A percentile compares a stretch with the other conserved stretches of the same genome.
Conservation (phyloP, 2,797 vertebrate species). For the Okamejei kenojei region DNA sequence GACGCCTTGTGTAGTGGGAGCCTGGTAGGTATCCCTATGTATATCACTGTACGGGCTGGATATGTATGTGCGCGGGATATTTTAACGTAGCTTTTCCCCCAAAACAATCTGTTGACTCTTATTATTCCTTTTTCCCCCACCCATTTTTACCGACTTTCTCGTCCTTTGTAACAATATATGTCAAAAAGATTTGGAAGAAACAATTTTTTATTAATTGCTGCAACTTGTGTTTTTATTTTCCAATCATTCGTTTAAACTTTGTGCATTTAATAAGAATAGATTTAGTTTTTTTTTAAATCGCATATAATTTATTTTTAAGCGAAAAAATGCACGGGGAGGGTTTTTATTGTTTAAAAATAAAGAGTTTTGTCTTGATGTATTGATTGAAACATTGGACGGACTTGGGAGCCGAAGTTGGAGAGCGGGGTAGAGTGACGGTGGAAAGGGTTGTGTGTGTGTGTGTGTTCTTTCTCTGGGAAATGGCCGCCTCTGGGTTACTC, state of each 20-base stretch:
- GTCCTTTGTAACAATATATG: too few relatives aligned
- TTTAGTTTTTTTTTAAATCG: not conserved
- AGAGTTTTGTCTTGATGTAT: not conserved
- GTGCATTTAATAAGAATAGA: not conserved
- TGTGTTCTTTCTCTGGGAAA: not conserved
- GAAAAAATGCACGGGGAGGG: not conserved
- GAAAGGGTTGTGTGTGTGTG: not conserved
- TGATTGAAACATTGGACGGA: too few relatives aligned
- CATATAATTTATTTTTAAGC: not conserved
- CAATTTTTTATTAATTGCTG: not conserved
- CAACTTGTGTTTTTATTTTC: not conserved
- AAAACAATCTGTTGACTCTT: too few relatives aligned
- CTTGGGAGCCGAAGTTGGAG: not conserved
- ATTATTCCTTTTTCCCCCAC: not conserved
- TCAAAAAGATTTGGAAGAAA: too few relatives aligned
- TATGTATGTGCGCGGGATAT: not conserved
- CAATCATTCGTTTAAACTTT: not conserved
- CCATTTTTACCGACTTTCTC: not conserved
- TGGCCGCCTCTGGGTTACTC: constrained; percentile 12
- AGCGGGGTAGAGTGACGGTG: too few relatives aligned
- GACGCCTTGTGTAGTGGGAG: constrained; percentile 33
- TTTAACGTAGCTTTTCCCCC: too few relatives aligned
- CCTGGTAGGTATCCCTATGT: constrained; percentile 31
- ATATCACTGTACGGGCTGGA: not conserved
- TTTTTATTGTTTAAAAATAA: not conserved